Evolutionary conservation across 1,140 invertebrate genomes (phyloP), one percentile per base, ranked within the genome.

Genomic region (Cepaea nemoralis): DNA sequence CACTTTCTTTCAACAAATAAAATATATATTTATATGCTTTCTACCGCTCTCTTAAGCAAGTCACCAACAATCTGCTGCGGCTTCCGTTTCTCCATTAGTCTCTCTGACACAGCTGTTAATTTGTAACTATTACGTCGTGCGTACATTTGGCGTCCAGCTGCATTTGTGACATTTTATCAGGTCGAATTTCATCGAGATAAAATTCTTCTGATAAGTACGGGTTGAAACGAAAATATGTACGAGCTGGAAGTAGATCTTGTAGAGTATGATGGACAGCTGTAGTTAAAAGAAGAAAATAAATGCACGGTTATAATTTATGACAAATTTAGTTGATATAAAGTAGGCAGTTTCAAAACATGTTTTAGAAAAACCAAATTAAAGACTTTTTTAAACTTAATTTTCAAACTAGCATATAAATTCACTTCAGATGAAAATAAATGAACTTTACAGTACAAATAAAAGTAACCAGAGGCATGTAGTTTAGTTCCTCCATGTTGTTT

Each of bases 151-250:
- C 94, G 91, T 93, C 93, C 19, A 87, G 86, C 82, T 91, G 87
- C 90, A 94, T 88, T 67, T 86, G 85, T 55, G 91, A 86, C 45
- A 93, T 85, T 78, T 92, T 93, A 24, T 92, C 94, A 5, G 94
- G 93, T 83, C 95, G 91, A 55, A 95, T 96, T 91, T 98, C 97
- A 87, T 96, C 96, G 92, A 99, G 94, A 2, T 93, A 92, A 35
- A 96, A 92, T 88, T 95, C 94, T 89, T 97, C 95, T 70, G 94
- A 95, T 48, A 98, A 92, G 86, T 97, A 96, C 0, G 97, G 97
- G 92, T 98, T 98, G 89, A 98, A 95, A 14, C 97, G 93, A 88
- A 94, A 98, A 90, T 99, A 99, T 31, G 94, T 93, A 33, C 94
- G 92, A 0, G 94, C 93, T 24, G 95, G 95, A 24, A 98, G 91